Percentiles rank a stretch among this genome's conserved stretches.
Evolutionary conservation across 2,113 vertebrate genomes (phyloP).

Genomic region (Coreoperca whiteheadi): DNA sequence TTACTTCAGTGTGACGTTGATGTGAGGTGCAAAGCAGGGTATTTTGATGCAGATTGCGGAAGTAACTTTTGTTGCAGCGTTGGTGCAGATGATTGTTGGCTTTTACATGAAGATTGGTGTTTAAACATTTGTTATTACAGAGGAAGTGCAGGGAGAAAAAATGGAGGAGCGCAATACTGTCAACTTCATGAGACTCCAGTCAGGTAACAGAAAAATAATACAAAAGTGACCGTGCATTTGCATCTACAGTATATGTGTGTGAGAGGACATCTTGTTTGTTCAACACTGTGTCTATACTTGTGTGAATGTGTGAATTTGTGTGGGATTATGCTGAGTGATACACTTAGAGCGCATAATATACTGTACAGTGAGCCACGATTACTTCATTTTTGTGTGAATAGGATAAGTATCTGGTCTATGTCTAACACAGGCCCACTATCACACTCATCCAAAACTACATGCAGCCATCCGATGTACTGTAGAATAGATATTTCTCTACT

Average conservation of each 20-base stretch:
- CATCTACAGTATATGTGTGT: not conserved
- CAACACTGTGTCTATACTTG: not conserved
- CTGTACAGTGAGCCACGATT: not conserved
- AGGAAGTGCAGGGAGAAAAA: conserved; percentile 32
- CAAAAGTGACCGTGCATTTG: not conserved
- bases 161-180: conserved; percentile 55
- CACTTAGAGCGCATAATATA: not conserved
- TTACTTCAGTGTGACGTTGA: not conserved
- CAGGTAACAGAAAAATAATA: conserved; percentile 73
- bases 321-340: too few species aligned
- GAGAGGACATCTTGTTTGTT: not conserved
- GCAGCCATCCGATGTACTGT: not conserved
- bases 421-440: too few species aligned
- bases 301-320: not conserved
- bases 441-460: not conserved
- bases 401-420: not conserved
- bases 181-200: conserved; percentile 69
- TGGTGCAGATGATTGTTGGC: not conserved
- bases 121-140: conserved; percentile 1
- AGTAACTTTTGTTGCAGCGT: conserved; percentile 11
- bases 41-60: conserved; percentile 18
- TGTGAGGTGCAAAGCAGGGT: not conserved
- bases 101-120: not conserved
- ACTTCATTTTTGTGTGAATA: not conserved
- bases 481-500: not conserved